phyloP scores from a whole-genome alignment of 2,888 invertebrate genomes.

The Andricus quercusramuli region DNA sequence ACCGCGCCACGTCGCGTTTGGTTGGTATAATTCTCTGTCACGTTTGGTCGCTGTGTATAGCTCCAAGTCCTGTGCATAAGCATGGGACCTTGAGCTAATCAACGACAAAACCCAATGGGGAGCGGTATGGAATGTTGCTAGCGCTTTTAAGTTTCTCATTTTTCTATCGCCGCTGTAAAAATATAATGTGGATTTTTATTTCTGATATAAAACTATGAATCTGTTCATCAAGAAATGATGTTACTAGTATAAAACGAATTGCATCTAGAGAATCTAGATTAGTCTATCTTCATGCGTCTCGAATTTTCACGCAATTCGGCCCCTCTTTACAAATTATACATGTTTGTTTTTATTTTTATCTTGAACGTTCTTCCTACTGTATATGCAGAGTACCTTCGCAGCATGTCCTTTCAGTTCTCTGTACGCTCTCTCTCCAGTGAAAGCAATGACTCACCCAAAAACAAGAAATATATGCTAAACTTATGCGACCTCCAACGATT shows the following conservation, averaged over 20 bases:
- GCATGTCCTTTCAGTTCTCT: constrained; percentile 19
- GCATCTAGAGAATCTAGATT: no score
- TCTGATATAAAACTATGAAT: background rate
- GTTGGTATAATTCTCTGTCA: no score
- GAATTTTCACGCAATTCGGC: background rate
- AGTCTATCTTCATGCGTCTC: background rate
- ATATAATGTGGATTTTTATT: background rate
- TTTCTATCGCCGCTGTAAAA: no score
- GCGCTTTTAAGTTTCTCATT: no score
- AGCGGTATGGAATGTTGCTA: no score
- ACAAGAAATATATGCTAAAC: constrained; percentile 71
- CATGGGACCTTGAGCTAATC: no score
- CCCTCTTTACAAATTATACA: background rate
- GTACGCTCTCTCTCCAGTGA: constrained; percentile 12
- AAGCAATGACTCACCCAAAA: constrained; percentile 61
- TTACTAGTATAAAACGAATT: no score
- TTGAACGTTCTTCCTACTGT: background rate
- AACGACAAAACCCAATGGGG: no score
- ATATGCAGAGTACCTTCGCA: constrained; percentile 19
- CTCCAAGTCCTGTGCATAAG: no score
- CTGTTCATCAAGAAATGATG: no score
- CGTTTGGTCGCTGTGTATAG: no score
- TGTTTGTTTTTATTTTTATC: background rate
- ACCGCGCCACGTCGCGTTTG: no score
- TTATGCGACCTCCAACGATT: constrained; percentile 64